These are phyloP conservation scores for Aurelia aurita DNA, from an alignment of 30 jellyfish, hydroid and myxozoan species.

Conservation along the genomic window DNA sequence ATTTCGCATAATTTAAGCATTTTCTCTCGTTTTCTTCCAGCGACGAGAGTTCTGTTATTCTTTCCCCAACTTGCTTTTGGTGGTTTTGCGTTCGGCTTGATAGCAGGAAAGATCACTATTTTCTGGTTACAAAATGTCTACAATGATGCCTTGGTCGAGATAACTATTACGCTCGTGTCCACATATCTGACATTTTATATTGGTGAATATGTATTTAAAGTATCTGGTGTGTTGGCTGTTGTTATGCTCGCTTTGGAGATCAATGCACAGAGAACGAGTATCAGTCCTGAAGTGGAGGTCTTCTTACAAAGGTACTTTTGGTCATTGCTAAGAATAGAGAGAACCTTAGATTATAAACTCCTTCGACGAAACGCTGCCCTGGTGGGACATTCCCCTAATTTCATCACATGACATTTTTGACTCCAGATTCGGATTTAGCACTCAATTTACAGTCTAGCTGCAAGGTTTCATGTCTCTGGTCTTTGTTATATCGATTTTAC, in stretches of 20 bases:
- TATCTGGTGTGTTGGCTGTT: constrained; percentile 95
- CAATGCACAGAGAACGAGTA: constrained; percentile 90
- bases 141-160: constrained; percentile 96
- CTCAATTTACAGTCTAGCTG: no score
- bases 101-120: constrained; percentile 88
- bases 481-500: no score
- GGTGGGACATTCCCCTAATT: no score
- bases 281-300: constrained; percentile 92
- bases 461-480: no score
- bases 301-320: constrained; percentile 79
- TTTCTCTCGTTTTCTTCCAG: constrained; percentile 17
- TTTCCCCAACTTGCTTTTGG: constrained; percentile 96
- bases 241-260: constrained; percentile 95
- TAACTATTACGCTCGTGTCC: constrained; percentile 82
- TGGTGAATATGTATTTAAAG: constrained; percentile 84
- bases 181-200: constrained; percentile 81
- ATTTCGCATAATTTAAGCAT: not conserved
- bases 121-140: constrained; percentile 93
- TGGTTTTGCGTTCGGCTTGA: constrained; percentile 93
- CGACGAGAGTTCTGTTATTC: constrained; percentile 72
- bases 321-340: no score
- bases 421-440: no score
- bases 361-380: no score
- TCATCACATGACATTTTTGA: no score
- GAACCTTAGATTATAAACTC: no score